Conservation (phyloP, 2,888 invertebrate species). For the Nesidiocoris tenuis region DNA sequence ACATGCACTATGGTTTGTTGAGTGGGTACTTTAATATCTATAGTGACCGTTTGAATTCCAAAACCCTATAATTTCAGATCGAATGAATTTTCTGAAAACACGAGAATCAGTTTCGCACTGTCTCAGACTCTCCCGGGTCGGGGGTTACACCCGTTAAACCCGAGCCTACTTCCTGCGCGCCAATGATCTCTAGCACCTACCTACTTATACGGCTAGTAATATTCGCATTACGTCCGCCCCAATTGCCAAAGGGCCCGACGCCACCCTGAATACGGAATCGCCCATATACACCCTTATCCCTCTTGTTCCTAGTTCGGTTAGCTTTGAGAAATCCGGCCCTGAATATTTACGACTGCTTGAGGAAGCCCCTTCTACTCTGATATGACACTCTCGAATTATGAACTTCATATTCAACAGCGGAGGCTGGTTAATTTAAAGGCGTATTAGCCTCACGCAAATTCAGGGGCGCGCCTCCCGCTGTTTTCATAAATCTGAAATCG, state of each 20-base stretch:
- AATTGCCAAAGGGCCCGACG: slow-evolving; percentile 20
- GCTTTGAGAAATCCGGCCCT: not conserved
- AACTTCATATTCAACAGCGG: not conserved
- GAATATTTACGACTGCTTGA: slow-evolving; percentile 18
- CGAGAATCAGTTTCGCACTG: no score
- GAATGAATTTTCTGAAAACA: no score
- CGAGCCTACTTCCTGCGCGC: slow-evolving; percentile 12
- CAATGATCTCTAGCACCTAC: slow-evolving; percentile 7
- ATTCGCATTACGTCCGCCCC: slow-evolving; percentile 33
- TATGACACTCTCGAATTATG: not conserved
- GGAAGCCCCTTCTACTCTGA: not conserved
- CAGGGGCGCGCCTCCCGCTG: no score
- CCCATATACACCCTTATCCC: not conserved
- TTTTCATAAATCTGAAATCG: no score
- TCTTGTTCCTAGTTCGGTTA: slow-evolving; percentile 2
- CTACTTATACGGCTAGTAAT: slow-evolving; percentile 23
- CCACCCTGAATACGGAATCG: slow-evolving; percentile 1
- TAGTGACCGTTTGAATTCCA: no score
- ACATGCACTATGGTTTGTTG: no score
- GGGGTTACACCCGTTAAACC: not conserved
- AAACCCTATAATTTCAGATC: no score
- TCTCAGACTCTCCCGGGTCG: no score
- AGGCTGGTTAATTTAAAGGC: not conserved
- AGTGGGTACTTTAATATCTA: no score
- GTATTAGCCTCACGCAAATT: no score